Conservation (phyloP, 2,797 vertebrate genomes). For the Dicrostonyx torquatus region DNA sequence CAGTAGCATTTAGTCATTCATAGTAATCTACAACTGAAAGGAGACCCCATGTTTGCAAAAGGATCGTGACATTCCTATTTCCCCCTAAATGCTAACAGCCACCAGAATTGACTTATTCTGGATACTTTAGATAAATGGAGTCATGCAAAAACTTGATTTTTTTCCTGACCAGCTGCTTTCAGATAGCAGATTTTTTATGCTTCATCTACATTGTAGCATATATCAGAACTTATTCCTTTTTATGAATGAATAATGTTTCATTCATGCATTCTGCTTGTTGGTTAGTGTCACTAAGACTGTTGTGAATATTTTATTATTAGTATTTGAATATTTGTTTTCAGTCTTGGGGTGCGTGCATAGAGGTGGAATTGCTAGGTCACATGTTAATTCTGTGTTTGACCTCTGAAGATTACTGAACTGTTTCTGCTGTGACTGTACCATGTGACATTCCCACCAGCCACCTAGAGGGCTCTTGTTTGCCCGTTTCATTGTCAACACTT, state of each 20-base stretch:
- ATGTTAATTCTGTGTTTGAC: neutral
- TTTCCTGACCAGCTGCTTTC: neutral
- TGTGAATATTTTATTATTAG: neutral
- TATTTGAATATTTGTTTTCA: slow-evolving; percentile 30
- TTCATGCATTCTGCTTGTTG: neutral
- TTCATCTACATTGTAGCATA: neutral
- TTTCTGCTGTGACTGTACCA: neutral
- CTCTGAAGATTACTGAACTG: neutral
- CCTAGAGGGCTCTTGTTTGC: neutral
- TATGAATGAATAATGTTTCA: neutral
- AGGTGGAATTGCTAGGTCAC: neutral
- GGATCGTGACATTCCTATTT: neutral
- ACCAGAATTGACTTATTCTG: neutral
- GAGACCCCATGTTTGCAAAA: neutral
- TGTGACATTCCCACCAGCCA: neutral
- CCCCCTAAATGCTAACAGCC: neutral
- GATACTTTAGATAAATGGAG: neutral
- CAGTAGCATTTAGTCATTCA: neutral
- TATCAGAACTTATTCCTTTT: neutral
- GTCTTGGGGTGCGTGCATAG: neutral
- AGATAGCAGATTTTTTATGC: neutral
- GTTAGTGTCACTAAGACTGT: neutral
- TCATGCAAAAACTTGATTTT: neutral
- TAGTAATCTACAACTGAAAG: neutral
- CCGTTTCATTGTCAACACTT: neutral